A percentile compares a stretch with the other conserved stretches of the same genome.
These are phyloP conservation scores for Chymomyza fuscimana DNA, from an alignment of 2,888 invertebrate species.

Conservation along the genomic window DNA sequence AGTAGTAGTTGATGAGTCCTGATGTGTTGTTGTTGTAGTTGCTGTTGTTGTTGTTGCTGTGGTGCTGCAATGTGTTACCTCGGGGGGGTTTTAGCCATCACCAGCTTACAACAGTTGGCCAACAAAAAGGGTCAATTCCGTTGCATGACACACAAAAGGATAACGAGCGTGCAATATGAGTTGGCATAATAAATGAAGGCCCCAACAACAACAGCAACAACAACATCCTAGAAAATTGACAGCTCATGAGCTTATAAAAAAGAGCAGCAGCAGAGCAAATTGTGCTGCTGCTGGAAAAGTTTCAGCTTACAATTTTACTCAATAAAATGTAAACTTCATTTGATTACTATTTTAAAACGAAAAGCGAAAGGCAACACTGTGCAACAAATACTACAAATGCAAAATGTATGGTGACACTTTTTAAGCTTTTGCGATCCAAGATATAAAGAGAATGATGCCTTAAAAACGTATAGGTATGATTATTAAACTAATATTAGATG, in stretches of 20 bases:
- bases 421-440: too few relatives aligned
- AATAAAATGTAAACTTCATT: constrained; percentile 68
- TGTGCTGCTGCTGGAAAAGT: constrained; percentile 39
- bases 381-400: background rate
- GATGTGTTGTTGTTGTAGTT: background rate
- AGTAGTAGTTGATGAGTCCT: constrained; percentile 29
- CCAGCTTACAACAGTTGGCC: constrained; percentile 14
- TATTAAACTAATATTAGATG: too few relatives aligned
- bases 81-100: constrained; percentile 19
- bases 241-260: constrained; percentile 51
- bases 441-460: too few relatives aligned
- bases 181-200: constrained; percentile 70
- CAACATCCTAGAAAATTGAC: constrained; percentile 41
- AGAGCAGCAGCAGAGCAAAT: constrained; percentile 30
- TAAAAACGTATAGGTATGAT: too few relatives aligned
- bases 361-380: background rate
- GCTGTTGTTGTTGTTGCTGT: background rate
- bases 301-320: constrained; percentile 72
- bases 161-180: constrained; percentile 75
- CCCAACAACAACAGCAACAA: constrained; percentile 20
- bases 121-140: constrained; percentile 75
- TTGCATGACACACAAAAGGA: constrained; percentile 73
- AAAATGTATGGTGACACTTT: background rate
- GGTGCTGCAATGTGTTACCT: background rate
- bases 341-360: constrained; percentile 37